phyloP scores from a whole-genome alignment of 2,113 vertebrate species.

The Mionectes macconnelli region DNA sequence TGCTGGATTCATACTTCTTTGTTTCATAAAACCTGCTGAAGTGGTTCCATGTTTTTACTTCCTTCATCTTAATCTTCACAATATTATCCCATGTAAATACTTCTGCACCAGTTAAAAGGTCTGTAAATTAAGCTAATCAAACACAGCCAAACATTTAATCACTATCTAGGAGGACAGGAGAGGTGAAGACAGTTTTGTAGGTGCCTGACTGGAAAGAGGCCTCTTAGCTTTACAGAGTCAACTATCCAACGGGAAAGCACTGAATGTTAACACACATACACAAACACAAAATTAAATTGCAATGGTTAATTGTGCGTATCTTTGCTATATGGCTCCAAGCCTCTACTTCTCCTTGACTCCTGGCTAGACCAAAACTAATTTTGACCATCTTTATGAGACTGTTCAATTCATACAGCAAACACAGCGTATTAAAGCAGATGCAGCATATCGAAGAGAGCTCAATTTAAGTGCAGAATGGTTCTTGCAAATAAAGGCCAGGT shows the following conservation, averaged over 20 bases:
- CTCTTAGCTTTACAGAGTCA: constrained; percentile 28
- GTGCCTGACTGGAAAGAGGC: constrained; percentile 24
- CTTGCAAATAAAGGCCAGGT: constrained; percentile 58
- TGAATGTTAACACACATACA: not conserved
- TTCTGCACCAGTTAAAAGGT: not conserved
- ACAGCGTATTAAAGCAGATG: constrained; percentile 45
- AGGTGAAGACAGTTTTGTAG: not conserved
- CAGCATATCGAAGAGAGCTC: constrained; percentile 40
- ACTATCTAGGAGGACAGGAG: constrained; percentile 28
- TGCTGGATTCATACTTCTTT: not conserved
- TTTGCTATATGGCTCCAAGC: constrained; percentile 12
- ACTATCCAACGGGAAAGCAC: constrained; percentile 27
- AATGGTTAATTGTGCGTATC: constrained; percentile 46
- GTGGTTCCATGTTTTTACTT: not conserved
- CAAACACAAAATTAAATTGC: not conserved
- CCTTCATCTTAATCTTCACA: not conserved
- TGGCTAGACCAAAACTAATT: constrained; percentile 45
- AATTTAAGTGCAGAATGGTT: constrained; percentile 59
- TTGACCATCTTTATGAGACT: constrained; percentile 26
- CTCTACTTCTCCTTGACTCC: constrained; percentile 40
- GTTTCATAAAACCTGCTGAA: not conserved
- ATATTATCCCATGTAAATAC: constrained; percentile 7
- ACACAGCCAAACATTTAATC: constrained; percentile 52
- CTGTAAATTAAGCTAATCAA: constrained; percentile 51
- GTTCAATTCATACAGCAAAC: constrained; percentile 46